These are phyloP conservation scores for Nebria ingens DNA, from an alignment of 1,140 invertebrate species.

Conservation along the genomic window DNA sequence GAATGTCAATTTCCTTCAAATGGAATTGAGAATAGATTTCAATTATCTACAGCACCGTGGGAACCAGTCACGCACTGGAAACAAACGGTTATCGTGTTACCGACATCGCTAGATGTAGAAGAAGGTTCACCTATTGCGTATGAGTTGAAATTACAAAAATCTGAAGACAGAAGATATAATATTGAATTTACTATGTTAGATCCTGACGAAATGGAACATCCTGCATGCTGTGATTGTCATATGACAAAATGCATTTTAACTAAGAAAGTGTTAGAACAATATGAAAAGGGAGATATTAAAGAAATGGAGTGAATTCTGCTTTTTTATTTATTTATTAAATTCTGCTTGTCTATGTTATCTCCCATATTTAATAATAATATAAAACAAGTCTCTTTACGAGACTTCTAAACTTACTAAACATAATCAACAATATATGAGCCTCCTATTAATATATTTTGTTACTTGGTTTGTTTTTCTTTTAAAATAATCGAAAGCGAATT, in stretches of 20 bases:
- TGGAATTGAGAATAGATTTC: constrained; percentile 23
- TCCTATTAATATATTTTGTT: too few species aligned
- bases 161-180: constrained; percentile 48
- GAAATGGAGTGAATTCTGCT: not conserved
- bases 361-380: too few species aligned
- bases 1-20: constrained; percentile 42
- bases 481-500: too few species aligned
- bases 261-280: constrained; percentile 44
- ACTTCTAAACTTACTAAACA: too few species aligned
- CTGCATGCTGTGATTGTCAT: constrained; percentile 63
- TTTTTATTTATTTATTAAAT: too few species aligned
- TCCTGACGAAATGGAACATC: constrained; percentile 56
- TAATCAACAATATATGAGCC: too few species aligned
- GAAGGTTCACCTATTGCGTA: constrained; percentile 54
- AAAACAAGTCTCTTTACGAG: too few species aligned
- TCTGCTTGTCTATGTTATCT: too few species aligned
- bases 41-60: constrained; percentile 63
- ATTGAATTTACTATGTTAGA: constrained; percentile 60
- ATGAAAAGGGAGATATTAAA: constrained; percentile 22
- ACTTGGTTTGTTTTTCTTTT: too few species aligned
- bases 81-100: constrained; percentile 80
- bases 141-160: constrained; percentile 47
- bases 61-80: constrained; percentile 89
- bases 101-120: constrained; percentile 41
- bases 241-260: constrained; percentile 69